These are phyloP conservation scores for Crypturellus tataupa DNA, from an alignment of 2,797 vertebrate species.

Conservation along the genomic window DNA sequence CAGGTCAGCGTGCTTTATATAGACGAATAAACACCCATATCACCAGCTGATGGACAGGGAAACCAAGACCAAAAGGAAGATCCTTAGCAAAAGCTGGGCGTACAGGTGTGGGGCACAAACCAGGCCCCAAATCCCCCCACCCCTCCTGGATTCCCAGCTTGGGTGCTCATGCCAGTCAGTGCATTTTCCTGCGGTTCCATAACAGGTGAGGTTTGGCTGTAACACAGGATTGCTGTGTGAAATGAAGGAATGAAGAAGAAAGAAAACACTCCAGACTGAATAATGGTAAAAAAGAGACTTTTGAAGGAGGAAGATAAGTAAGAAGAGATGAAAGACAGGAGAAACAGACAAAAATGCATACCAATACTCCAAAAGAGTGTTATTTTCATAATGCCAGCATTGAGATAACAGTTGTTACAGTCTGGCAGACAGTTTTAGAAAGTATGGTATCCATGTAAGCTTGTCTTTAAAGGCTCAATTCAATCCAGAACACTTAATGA, in stretches of 20 bases:
- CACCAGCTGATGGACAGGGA: neutral
- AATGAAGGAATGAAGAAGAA: neutral
- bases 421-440: neutral
- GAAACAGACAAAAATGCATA: neutral
- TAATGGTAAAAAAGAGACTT: neutral
- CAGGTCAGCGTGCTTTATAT: neutral
- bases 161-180: neutral
- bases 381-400: neutral
- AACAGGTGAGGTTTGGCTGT: neutral
- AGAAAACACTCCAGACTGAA: neutral
- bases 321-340: neutral
- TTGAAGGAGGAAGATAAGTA: neutral
- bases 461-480: neutral
- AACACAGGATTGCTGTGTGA: neutral
- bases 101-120: neutral
- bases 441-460: neutral
- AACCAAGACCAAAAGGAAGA: neutral
- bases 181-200: neutral
- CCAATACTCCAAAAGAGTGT: accelerated
- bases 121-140: no score
- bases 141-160: neutral
- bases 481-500: neutral
- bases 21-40: neutral
- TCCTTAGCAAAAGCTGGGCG: neutral
- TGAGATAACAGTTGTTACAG: neutral